Conservation (phyloP, 2,797 vertebrate genomes). For the Neosilurus hyrtlii region DNA sequence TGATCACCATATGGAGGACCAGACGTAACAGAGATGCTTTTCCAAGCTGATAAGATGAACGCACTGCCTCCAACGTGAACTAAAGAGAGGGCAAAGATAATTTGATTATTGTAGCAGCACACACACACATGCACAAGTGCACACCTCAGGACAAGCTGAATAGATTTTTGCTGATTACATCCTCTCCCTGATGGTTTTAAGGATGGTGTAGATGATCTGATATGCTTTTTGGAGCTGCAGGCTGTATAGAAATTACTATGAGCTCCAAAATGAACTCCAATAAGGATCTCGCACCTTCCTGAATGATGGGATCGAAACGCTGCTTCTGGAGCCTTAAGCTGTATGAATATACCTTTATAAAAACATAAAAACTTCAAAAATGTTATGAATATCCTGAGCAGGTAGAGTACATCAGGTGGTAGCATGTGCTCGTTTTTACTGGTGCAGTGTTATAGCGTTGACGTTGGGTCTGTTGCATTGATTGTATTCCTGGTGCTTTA, state of each 20-base stretch:
- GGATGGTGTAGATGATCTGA: background rate
- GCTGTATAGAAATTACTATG: conserved; percentile 18
- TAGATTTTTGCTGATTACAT: conserved; percentile 37
- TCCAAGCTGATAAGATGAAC: conserved; percentile 35
- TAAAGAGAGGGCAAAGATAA: conserved; percentile 29
- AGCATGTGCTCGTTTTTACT: background rate
- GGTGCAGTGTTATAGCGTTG: background rate
- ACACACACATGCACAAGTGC: conserved; percentile 10
- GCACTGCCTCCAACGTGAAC: conserved; percentile 25
- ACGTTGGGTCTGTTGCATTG: background rate
- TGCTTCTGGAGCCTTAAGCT: background rate
- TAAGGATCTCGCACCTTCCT: background rate
- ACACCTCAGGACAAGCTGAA: conserved; percentile 19
- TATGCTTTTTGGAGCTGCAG: conserved; percentile 22
- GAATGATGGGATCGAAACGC: background rate
- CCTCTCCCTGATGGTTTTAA: conserved; percentile 9
- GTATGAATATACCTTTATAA: no score
- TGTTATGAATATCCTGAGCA: background rate
- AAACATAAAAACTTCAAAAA: background rate
- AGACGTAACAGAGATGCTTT: conserved; percentile 40
- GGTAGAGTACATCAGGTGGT: no score
- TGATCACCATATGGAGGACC: conserved; percentile 40
- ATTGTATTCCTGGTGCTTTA: background rate
- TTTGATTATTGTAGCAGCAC: conserved; percentile 29
- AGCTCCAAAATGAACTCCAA: background rate